A percentile compares a stretch with the other conserved stretches of the same genome.
Conservation (phyloP, 2,113 vertebrate genomes). For the Cyprinus carpio region DNA sequence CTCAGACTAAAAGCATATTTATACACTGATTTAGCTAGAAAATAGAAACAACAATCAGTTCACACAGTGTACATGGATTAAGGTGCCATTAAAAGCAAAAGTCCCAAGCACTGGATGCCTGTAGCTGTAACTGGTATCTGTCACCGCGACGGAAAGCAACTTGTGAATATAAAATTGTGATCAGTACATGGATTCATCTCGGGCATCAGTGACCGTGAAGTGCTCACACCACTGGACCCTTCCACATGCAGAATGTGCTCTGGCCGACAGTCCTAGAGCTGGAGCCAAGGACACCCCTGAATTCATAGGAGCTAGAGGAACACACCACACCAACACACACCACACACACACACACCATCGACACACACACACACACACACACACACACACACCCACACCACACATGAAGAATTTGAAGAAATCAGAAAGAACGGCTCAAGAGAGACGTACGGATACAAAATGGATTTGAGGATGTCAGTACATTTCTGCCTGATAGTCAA, state of each 20-base stretch:
- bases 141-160: conserved; percentile 1
- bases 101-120: not conserved
- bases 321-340: too few relatives aligned
- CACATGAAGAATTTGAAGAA: not conserved
- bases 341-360: too few relatives aligned
- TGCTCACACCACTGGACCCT: conserved; percentile 98
- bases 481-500: not conserved
- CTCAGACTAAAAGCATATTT: not conserved
- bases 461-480: not conserved
- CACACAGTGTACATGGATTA: not conserved
- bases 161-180: not conserved
- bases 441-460: not conserved
- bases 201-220: not conserved
- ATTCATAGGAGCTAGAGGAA: conserved; percentile 82
- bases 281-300: conserved; percentile 82
- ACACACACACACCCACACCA: too few relatives aligned
- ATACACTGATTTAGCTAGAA: not conserved
- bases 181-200: not conserved
- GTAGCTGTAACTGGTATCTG: not conserved
- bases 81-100: not conserved
- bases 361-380: conserved; percentile 27
- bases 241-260: conserved; percentile 88
- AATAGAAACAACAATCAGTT: not conserved
- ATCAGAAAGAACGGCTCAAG: not conserved
- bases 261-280: conserved; percentile 89